A percentile compares a stretch with the other conserved stretches of the same genome.
Conservation (phyloP, 2,888 invertebrate genomes). For the Pandemis heparana region DNA sequence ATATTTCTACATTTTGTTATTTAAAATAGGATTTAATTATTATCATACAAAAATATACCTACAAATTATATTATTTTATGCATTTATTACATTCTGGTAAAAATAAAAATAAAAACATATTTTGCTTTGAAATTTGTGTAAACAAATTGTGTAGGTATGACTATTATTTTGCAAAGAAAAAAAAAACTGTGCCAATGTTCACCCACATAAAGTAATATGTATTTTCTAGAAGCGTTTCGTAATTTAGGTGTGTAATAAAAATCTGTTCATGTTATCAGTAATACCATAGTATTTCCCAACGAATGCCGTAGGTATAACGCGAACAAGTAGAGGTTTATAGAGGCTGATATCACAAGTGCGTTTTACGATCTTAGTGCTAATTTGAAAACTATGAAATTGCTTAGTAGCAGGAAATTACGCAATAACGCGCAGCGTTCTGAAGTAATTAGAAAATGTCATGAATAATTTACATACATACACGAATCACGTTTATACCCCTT, state of each 20-base stretch:
- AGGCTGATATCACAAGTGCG: conserved; percentile 30
- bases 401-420: conserved; percentile 18
- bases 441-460: neutral
- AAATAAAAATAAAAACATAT: too few species aligned
- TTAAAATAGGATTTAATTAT: too few species aligned
- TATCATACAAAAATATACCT: too few species aligned
- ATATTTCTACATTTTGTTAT: too few species aligned
- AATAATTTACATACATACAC: neutral
- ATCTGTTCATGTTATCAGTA: neutral
- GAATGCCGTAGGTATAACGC: neutral
- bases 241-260: neutral
- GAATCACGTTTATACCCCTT: too few species aligned
- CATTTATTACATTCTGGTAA: too few species aligned
- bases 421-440: neutral
- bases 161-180: too few species aligned
- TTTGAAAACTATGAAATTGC: conserved; percentile 38
- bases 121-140: too few species aligned
- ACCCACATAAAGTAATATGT: too few species aligned
- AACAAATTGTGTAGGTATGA: too few species aligned
- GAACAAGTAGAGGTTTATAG: conserved; percentile 2
- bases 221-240: neutral
- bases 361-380: conserved; percentile 29
- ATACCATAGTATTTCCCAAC: neutral
- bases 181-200: too few species aligned
- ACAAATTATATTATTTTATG: too few species aligned